Evolutionary conservation across 2,797 vertebrate species (phyloP), one percentile per base, ranked within the genome.

Genomic region (Yasuhikotakia modesta): DNA sequence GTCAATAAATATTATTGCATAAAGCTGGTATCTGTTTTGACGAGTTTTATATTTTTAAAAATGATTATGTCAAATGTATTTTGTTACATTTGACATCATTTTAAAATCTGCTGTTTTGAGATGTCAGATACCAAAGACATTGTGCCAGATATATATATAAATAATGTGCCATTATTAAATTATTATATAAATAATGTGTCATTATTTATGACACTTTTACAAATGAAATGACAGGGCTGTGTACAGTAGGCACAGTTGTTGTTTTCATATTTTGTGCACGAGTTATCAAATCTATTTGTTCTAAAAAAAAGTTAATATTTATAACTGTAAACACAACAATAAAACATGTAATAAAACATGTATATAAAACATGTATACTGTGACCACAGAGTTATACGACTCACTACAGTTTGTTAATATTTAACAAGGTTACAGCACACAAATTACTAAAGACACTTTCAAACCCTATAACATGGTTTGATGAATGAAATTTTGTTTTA

Each of bases 1-100:
- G 53, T 74, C 21, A 74, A 74, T 65, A 74, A 74, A 65, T 24
- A 8, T 1, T n/a, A 24, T n/a, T 43, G 14, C 1, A 14, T 45
- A 74, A 39, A 3, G 4, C 16, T 39, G n/a, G 35, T 55, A 39
- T 48, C 46, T 60, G 12, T 60, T 5, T 17, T 39, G 6, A n/a
- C n/a, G 13, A n/a, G 32, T 43, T 17, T 7, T 22, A 12, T 7
- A 43, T 43, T 57, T 61, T 61, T 39, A 35, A 39, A 19, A 24
- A 17, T 13, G 21, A 60, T 3, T 43, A 58, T 21, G 17, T 58
- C 21, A 58, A 7, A 32, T 43, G 19, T 21, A 48, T 50, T 50
- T 1, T 21, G 8, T 35, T n/a, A n/a, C n/a, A n/a, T n/a, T n/a
- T n/a, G n/a, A n/a, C n/a, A n/a, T n/a, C n/a, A n/a, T n/a, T n/a